phyloP scores from a whole-genome alignment of 1,140 invertebrate genomes.

The Euglossa dilemma region DNA sequence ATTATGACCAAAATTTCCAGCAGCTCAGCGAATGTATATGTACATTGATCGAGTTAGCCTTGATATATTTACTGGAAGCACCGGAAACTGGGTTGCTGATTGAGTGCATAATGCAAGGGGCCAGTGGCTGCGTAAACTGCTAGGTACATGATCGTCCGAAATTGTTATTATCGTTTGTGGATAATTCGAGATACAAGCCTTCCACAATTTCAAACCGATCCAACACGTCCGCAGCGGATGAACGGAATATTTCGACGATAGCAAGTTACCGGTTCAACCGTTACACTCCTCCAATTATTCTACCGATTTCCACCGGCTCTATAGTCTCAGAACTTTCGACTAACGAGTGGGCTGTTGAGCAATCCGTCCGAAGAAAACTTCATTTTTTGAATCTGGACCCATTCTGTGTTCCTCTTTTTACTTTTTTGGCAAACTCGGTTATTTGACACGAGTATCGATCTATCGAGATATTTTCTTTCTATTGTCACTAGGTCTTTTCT shows the following conservation, averaged over 20 bases:
- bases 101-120: constrained; percentile 56
- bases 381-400: no score
- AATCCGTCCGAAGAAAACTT: no score
- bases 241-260: constrained; percentile 20
- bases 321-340: constrained; percentile 17
- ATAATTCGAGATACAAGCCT: constrained; percentile 19
- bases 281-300: constrained; percentile 3
- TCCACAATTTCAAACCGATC: constrained; percentile 18
- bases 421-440: no score
- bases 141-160: constrained; percentile 60
- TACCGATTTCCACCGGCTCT: neutral
- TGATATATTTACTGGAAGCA: constrained; percentile 61
- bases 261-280: neutral
- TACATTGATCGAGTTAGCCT: constrained; percentile 59
- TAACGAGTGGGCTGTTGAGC: neutral
- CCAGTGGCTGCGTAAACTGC: constrained; percentile 56
- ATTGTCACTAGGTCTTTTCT: no score
- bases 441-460: no score
- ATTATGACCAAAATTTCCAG: constrained; percentile 50
- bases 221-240: neutral
- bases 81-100: constrained; percentile 58
- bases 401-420: no score
- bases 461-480: no score
- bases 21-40: constrained; percentile 33
- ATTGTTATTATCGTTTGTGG: constrained; percentile 67